Evolutionary conservation across 2,797 vertebrate genomes (phyloP).

Genomic region (Spondyliosoma cantharus): DNA sequence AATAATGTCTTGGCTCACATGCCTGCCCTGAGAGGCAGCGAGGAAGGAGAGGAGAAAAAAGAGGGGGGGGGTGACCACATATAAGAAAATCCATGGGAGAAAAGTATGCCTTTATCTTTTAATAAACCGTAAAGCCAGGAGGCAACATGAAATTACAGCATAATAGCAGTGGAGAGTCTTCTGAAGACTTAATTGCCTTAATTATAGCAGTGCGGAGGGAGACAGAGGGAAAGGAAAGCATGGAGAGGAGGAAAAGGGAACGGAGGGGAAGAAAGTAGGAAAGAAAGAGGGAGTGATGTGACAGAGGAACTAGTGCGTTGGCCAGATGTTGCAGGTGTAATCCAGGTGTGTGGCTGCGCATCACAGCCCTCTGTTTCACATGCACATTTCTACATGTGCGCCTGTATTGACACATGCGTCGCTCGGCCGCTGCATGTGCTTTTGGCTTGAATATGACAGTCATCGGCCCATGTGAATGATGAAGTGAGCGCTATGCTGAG

Average conservation of each 20-base stretch:
- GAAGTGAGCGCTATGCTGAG: slow-evolving; percentile 34
- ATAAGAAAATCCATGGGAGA: slow-evolving; percentile 82
- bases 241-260: slow-evolving; percentile 35
- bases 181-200: slow-evolving; percentile 88
- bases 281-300: slow-evolving; percentile 24
- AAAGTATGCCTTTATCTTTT: slow-evolving; percentile 88
- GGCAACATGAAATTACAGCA: slow-evolving; percentile 87
- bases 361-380: background rate
- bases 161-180: slow-evolving; percentile 85
- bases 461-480: background rate
- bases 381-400: background rate
- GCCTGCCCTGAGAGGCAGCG: slow-evolving; percentile 42
- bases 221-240: slow-evolving; percentile 41
- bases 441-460: background rate
- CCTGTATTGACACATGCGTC: background rate
- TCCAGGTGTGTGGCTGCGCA: slow-evolving; percentile 45
- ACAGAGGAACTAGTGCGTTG: background rate
- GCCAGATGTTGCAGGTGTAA: slow-evolving; percentile 67
- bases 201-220: slow-evolving; percentile 82
- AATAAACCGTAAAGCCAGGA: slow-evolving; percentile 87
- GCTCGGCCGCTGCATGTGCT: background rate
- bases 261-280: slow-evolving; percentile 38
- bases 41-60: slow-evolving; percentile 36
- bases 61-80: slow-evolving; percentile 76
- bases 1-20: slow-evolving; percentile 69